phyloP scores from a whole-genome alignment of 2,888 invertebrate species.

The Adelphocoris suturalis region DNA sequence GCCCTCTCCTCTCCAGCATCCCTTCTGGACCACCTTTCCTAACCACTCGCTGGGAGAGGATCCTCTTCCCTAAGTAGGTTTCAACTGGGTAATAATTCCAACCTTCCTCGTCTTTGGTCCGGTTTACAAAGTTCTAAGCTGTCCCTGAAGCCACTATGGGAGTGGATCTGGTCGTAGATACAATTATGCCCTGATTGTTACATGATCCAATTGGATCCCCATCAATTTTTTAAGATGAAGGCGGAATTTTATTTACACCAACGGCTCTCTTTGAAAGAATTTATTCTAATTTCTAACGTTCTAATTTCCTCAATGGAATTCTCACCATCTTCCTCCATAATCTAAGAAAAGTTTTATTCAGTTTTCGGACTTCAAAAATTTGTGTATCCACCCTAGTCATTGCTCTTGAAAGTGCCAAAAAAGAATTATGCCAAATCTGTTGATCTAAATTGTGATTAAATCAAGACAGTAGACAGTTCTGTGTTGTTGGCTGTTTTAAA shows the following conservation, averaged over 20 bases:
- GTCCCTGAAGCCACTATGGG: slow-evolving; percentile 18
- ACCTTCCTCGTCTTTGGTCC: background rate
- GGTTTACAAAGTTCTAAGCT: slow-evolving; percentile 30
- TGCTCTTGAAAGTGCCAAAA: no score
- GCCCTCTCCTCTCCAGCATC: background rate
- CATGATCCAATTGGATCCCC: slow-evolving; percentile 8
- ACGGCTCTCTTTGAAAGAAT: no score
- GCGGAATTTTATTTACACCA: background rate
- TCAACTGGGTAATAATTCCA: slow-evolving; percentile 5
- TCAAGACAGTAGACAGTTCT: no score
- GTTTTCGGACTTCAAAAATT: no score
- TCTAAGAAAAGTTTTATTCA: no score
- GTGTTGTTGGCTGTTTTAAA: no score
- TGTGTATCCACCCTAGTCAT: no score
- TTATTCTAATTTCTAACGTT: no score
- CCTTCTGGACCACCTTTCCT: background rate
- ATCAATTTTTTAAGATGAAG: background rate
- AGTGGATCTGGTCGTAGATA: background rate
- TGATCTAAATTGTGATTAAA: no score
- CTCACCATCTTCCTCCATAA: no score
- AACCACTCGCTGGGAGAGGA: background rate
- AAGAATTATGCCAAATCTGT: no score
- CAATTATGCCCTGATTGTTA: slow-evolving; percentile 8
- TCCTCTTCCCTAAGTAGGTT: slow-evolving; percentile 25
- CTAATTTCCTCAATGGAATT: no score